Evolutionary conservation across 2,888 invertebrate genomes (phyloP), one percentile per base, ranked within the genome.

Genomic region (Sarcophaga variegata): DNA sequence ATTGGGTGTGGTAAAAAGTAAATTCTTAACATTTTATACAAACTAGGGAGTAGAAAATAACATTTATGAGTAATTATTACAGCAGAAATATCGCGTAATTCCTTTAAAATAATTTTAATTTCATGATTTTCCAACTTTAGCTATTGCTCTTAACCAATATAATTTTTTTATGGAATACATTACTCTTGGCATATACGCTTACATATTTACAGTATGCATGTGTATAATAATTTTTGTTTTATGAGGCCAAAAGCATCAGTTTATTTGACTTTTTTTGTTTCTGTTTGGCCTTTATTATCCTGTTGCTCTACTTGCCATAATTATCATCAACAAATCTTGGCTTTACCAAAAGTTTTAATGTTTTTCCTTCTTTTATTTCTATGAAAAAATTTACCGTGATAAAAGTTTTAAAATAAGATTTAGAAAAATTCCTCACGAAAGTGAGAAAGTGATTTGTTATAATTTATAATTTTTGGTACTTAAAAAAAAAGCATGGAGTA

Each of bases 211-310:
- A 37, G 37, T 37, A 37, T 37, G 37, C 37, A 37, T 71, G 67
- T 72, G 25, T 72, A 83, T 72, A 71, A 49, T 77, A 83, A 83
- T 66, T 83, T 77, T 71, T 71, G 66, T 25, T 77, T 71, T 83
- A 71, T 66, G 82, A 83, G 71, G 77, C 77, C 77, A 79, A 79
- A 63, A 75, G 66, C 70, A 37, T 37, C 37, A 37, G 37, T 37
- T 37, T 37, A 37, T 37, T 37, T 37, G 37, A 37, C 37, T 37
- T 37, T 37, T 37, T 79, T 78, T 59, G 64, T 69, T 75, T 64
- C 63, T 37, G 69, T 70, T 77, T 83, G 75, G 78, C 63, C 71
- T 81, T 83, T 79, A 78, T 75, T 81, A 81, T 83, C 78, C 87
- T 81, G 81, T 87, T 83, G 87, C 87, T 83, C 54, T 81, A 76